A percentile compares a stretch with the other conserved stretches of the same genome.
Conservation (phyloP, 2,797 vertebrate genomes). For the Pampus argenteus region DNA sequence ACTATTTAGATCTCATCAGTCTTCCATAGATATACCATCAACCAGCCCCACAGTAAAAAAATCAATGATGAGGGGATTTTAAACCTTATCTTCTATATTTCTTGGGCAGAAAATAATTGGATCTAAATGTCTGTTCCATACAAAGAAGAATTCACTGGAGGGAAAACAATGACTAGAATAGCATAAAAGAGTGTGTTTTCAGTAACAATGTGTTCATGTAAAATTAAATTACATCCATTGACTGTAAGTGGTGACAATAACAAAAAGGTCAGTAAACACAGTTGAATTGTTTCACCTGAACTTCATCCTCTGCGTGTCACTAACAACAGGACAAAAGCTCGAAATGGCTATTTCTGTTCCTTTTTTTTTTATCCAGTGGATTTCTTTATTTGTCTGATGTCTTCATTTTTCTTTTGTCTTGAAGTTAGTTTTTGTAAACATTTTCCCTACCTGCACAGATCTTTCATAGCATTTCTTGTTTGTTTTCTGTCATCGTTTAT, state of each 20-base stretch:
- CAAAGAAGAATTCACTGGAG: slow-evolving; percentile 16
- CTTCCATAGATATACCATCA: not conserved
- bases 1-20: slow-evolving; percentile 17
- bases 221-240: not conserved
- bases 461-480: not conserved
- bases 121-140: slow-evolving; percentile 43
- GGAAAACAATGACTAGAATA: slow-evolving; percentile 13
- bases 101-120: slow-evolving; percentile 43
- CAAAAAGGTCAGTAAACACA: not conserved
- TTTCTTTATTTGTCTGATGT: not conserved
- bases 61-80: slow-evolving; percentile 20
- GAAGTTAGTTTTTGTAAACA: slow-evolving; percentile 9
- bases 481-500: not conserved
- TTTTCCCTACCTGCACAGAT: not conserved
- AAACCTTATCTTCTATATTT: slow-evolving; percentile 35
- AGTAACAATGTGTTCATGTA: not conserved
- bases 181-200: not conserved
- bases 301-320: slow-evolving; percentile 5
- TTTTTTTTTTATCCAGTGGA: not conserved
- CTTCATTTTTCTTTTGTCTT: not conserved
- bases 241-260: not conserved
- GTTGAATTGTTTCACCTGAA: slow-evolving; percentile 14
- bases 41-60: slow-evolving; percentile 13
- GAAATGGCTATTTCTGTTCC: slow-evolving; percentile 42
- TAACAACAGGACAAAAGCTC: slow-evolving; percentile 19